Base-by-base conservation (phyloP, 2,113 vertebrate species). In the Platysteira castanea region DNA sequence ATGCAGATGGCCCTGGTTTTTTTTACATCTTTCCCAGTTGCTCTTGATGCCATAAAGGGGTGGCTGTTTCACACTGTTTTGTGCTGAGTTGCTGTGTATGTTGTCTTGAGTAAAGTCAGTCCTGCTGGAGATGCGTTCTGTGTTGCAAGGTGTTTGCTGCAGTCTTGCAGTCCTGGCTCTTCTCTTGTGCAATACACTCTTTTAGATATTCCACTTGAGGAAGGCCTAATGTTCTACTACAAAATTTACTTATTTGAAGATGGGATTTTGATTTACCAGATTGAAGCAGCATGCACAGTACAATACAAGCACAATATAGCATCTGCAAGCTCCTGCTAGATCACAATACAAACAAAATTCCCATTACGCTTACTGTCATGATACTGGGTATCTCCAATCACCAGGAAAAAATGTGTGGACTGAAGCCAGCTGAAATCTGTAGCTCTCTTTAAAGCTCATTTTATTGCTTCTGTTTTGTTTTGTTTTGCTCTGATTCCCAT, bases 341-440 rank as follows among this genome's bases (percentile, higher is more conserved):
- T 75, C 21, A 49, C 42, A 81, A 4, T 41, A 28, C 13, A 50
- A 57, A 52, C 0, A 0, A 49, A 77, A 74, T 53, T 90, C 13
- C 28, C 3, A 2, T 44, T 61, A n/a, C 0, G 0, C 13, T 57
- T 31, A 49, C 21, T 2, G 1, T 41, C 16, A 8, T 22, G 42
- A 41, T 11, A 4, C 35, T 77, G 35, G 6, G 2, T 77, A 24
- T 78, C 19, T 57, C 22, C 10, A 46, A 0, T 28, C 33, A 33
- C 7, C 1, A 1, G 11, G 15, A 68, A 61, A 42, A 86, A 81
- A 65, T 13, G 20, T 0, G 0, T 73, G 16, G 15, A 20, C 22
- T 61, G 73, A 47, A 89, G 37, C 30, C 33, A 69, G 33, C 24
- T 61, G 24, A 69, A 52, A 46, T n/a, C 31, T 3, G 1, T 44